Conservation (phyloP, 2,888 invertebrate genomes). For the Ophioninae sp. region DNA sequence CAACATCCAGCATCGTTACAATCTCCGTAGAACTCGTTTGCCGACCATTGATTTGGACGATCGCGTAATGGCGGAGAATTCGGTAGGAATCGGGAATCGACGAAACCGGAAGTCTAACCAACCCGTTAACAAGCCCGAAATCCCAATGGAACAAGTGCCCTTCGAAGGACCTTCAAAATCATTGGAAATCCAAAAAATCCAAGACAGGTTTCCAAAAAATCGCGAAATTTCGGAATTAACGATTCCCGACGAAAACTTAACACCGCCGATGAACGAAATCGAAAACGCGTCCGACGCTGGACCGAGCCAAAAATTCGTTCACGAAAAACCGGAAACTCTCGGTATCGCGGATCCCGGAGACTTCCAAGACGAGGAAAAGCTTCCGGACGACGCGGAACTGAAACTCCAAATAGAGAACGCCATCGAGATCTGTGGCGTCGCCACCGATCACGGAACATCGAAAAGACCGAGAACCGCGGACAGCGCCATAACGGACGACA, state of each 20-base stretch:
- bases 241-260: not conserved
- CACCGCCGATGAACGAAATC: not conserved
- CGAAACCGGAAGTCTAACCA: not conserved
- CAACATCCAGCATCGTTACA: conserved; percentile 38
- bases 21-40: conserved; percentile 42
- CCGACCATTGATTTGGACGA: conserved; percentile 40
- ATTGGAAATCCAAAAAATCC: not conserved
- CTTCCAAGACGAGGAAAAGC: conserved; percentile 24
- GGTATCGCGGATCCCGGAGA: not conserved
- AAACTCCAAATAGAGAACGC: conserved; percentile 35
- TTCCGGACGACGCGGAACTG: conserved; percentile 2
- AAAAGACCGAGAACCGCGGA: conserved; percentile 38
- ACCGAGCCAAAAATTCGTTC: conserved; percentile 13
- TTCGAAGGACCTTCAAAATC: not conserved
- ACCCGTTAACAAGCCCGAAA: not conserved
- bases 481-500: not conserved
- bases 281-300: conserved; percentile 37
- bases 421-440: conserved; percentile 29
- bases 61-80: not conserved
- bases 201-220: not conserved
- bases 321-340: not conserved
- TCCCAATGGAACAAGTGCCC: not conserved
- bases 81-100: not conserved
- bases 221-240: not conserved
- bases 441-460: not conserved